A percentile compares a stretch with the other conserved stretches of the same genome.
Evolutionary conservation across 2,113 vertebrate species (phyloP).

Genomic region (Ibidorhyncha struthersii): DNA sequence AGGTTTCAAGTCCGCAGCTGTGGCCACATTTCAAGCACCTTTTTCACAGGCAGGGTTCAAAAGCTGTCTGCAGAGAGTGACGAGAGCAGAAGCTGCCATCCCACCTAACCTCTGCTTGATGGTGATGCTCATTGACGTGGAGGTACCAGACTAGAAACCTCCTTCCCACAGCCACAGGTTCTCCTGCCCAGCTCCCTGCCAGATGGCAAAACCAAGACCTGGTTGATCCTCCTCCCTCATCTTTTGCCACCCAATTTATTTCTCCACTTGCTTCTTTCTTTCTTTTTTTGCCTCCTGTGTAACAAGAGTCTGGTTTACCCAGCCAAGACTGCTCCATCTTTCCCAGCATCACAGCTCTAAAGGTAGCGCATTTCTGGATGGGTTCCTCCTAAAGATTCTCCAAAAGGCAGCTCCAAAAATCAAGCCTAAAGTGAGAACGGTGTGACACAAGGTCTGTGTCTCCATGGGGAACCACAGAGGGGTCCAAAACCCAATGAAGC

Average conservation of each 20-base stretch:
- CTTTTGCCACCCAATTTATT: neutral
- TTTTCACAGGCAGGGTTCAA: neutral
- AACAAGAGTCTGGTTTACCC: neutral
- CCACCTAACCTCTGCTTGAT: neutral
- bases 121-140: fast-evolving
- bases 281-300: neutral
- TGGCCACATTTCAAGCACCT: neutral
- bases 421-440: neutral
- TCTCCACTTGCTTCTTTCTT: neutral
- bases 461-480: neutral
- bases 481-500: fast-evolving
- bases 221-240: neutral
- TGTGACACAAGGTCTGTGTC: neutral
- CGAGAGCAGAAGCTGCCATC: neutral
- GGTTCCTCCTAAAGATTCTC: neutral
- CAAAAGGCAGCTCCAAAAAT: neutral
- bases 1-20: neutral
- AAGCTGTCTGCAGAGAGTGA: neutral
- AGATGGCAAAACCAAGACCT: neutral
- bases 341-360: neutral
- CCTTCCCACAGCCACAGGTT: neutral
- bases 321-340: neutral
- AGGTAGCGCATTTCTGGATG: neutral
- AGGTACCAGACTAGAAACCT: neutral
- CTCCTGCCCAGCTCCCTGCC: neutral